phyloP scores from a whole-genome alignment of 2,797 vertebrate genomes.

The Apogon hyalosoma region DNA sequence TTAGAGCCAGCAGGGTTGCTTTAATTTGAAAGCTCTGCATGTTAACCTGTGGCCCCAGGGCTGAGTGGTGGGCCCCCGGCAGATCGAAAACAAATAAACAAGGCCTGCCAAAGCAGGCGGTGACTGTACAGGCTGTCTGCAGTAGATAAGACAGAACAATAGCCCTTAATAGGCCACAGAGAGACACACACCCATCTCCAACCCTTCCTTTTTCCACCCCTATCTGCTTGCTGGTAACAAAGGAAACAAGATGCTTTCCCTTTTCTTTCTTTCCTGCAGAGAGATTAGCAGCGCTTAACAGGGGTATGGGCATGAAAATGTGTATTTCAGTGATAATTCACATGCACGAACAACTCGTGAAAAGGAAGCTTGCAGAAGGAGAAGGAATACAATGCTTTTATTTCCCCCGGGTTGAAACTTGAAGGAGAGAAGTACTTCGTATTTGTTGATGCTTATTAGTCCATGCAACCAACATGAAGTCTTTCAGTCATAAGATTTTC shows the following conservation, averaged over 20 bases:
- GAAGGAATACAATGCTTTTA: slow-evolving; percentile 61
- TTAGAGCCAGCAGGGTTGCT: slow-evolving; percentile 36
- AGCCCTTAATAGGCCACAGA: slow-evolving; percentile 85
- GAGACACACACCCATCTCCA: slow-evolving; percentile 79
- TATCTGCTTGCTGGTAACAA: slow-evolving; percentile 80
- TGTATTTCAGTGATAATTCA: slow-evolving; percentile 88
- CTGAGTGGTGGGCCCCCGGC: slow-evolving; percentile 47
- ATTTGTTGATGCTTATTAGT: slow-evolving; percentile 42
- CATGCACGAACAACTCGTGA: slow-evolving; percentile 74
- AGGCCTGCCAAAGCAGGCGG: slow-evolving; percentile 62
- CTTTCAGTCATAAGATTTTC: slow-evolving; percentile 10
- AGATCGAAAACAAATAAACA: slow-evolving; percentile 71
- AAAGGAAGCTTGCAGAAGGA: slow-evolving; percentile 72
- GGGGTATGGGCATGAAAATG: slow-evolving; percentile 75
- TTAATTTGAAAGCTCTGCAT: slow-evolving; percentile 64
- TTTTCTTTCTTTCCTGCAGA: slow-evolving; percentile 70
- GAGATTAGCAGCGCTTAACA: slow-evolving; percentile 80
- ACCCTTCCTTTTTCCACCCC: slow-evolving; percentile 61
- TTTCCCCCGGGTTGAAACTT: slow-evolving; percentile 60
- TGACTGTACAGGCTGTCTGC: slow-evolving; percentile 78
- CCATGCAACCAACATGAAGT: slow-evolving; percentile 22
- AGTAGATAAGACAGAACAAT: slow-evolving; percentile 90
- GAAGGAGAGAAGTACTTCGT: slow-evolving; percentile 61
- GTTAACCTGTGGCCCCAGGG: slow-evolving; percentile 79
- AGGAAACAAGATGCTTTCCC: slow-evolving; percentile 76